A percentile compares a stretch with the other conserved stretches of the same genome.
These are phyloP conservation scores for Sebastes umbrosus DNA, from an alignment of 2,797 vertebrate genomes.

Conservation along the genomic window DNA sequence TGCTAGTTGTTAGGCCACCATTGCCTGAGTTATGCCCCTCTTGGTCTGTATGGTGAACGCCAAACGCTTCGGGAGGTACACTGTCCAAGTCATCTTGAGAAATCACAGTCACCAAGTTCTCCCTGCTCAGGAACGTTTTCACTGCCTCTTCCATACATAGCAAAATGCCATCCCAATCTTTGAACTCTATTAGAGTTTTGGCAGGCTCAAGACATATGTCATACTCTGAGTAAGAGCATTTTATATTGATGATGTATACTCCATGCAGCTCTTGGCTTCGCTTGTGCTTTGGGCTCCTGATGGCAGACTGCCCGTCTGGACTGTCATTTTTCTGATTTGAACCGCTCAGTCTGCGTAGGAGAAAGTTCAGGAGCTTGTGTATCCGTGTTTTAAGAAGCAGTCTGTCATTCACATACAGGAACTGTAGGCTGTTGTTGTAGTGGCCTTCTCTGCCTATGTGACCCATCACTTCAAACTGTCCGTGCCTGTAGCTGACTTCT, in stretches of 20 bases:
- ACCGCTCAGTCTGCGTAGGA: constrained; percentile 87
- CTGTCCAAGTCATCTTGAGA: constrained; percentile 83
- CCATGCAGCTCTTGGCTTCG: constrained; percentile 85
- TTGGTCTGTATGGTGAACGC: constrained; percentile 42
- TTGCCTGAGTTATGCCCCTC: constrained; percentile 38
- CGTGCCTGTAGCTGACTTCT: constrained; percentile 82
- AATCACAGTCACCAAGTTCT: constrained; percentile 86
- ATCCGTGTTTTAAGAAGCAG: constrained; percentile 92
- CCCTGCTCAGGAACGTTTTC: constrained; percentile 87
- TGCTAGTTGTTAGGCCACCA: constrained; percentile 60
- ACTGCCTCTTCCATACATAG: constrained; percentile 89
- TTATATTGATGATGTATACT: constrained; percentile 91
- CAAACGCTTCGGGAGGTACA: constrained; percentile 72
- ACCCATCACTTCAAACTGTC: constrained; percentile 87
- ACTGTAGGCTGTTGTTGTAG: constrained; percentile 93
- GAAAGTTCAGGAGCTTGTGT: constrained; percentile 91
- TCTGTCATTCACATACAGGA: constrained; percentile 91
- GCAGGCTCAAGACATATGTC: constrained; percentile 94
- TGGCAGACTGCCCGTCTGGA: constrained; percentile 54
- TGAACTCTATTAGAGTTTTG: constrained; percentile 96
- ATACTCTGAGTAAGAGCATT: constrained; percentile 89
- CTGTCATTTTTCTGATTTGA: constrained; percentile 81
- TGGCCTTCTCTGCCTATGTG: constrained; percentile 91
- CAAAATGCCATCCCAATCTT: constrained; percentile 90
- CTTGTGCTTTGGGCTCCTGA: constrained; percentile 83